Conservation (phyloP, 1,140 invertebrate genomes). For the Drosophila orena region DNA sequence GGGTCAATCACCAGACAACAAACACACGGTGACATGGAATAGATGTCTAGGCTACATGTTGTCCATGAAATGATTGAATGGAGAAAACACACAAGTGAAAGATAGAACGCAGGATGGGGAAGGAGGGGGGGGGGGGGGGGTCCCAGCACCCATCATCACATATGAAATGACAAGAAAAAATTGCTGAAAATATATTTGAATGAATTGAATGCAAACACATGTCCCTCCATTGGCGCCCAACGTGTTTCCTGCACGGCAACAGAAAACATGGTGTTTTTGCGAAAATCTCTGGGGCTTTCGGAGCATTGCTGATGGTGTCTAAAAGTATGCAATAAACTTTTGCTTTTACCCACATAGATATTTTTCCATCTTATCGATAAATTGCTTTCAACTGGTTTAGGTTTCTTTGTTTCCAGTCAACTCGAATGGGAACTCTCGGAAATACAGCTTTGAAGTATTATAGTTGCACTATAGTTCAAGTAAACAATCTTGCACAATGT, state of each 20-base stretch:
- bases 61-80: constrained; percentile 75
- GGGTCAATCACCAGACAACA: constrained; percentile 60
- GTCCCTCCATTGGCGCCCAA: constrained; percentile 19
- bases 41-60: constrained; percentile 58
- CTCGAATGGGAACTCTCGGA: too few species aligned
- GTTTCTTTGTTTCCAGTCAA: too few species aligned
- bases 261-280: constrained; percentile 5
- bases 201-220: constrained; percentile 77
- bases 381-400: neutral
- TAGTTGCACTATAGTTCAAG: too few species aligned
- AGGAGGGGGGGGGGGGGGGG: neutral
- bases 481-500: too few species aligned
- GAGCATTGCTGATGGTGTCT: neutral
- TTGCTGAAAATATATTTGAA: constrained; percentile 78
- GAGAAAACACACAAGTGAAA: constrained; percentile 35
- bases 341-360: too few species aligned
- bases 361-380: too few species aligned
- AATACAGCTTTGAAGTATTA: too few species aligned
- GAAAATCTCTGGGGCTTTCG: neutral
- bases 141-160: constrained; percentile 47
- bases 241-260: constrained; percentile 15
- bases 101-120: neutral
- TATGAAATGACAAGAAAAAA: constrained; percentile 72
- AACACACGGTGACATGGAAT: constrained; percentile 33
- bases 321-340: constrained; percentile 1